Evolutionary conservation across 2,888 invertebrate genomes (phyloP).

Genomic region (Drosophila setosimentum): DNA sequence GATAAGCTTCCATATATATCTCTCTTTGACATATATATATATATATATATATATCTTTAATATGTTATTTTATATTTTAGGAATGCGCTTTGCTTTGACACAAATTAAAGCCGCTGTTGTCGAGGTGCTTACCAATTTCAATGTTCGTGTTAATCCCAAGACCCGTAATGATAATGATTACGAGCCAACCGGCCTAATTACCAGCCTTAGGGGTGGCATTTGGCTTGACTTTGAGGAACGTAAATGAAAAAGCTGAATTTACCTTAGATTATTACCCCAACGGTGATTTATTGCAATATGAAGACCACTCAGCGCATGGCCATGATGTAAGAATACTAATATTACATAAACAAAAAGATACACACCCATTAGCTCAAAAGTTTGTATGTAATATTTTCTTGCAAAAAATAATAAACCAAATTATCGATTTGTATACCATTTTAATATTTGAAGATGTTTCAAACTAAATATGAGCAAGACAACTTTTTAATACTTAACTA

Average conservation of each 20-base stretch:
- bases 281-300: not conserved
- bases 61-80: constrained; percentile 38
- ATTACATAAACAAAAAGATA: not conserved
- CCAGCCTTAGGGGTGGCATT: constrained; percentile 75
- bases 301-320: not conserved
- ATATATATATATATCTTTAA: not conserved
- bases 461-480: too few relatives aligned
- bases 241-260: constrained; percentile 6
- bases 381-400: too few relatives aligned
- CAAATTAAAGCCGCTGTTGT: constrained; percentile 83
- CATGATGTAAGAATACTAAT: not conserved
- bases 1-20: not conserved
- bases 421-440: too few relatives aligned
- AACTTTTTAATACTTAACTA: too few relatives aligned
- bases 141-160: constrained; percentile 78
- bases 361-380: too few relatives aligned
- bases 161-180: constrained; percentile 79
- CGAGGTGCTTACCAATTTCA: constrained; percentile 81
- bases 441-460: too few relatives aligned
- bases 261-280: not conserved
- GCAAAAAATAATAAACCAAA: too few relatives aligned
- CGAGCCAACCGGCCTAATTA: constrained; percentile 70
- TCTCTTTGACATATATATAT: not conserved
- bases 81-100: constrained; percentile 83
- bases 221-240: constrained; percentile 77